Conservation (phyloP, 2,113 vertebrate genomes). For the Noctilio leporinus region DNA sequence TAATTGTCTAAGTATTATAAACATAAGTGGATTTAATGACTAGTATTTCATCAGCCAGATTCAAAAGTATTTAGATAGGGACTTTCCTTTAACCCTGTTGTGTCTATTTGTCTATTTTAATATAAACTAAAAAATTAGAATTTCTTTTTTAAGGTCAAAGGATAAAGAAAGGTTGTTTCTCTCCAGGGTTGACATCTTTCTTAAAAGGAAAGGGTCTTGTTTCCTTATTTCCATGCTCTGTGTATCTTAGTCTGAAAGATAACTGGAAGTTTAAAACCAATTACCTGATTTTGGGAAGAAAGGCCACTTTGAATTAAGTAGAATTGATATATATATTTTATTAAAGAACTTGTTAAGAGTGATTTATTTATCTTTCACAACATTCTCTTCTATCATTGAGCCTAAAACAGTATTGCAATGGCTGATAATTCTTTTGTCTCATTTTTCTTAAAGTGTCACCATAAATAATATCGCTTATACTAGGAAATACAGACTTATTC, state of each 20-base stretch:
- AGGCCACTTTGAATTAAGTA: neutral
- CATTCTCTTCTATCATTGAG: neutral
- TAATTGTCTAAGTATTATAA: neutral
- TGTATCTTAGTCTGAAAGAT: neutral
- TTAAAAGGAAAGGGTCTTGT: neutral
- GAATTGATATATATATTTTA: neutral
- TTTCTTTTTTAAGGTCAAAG: neutral
- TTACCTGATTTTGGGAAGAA: neutral
- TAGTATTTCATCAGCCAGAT: neutral
- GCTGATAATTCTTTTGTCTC: neutral
- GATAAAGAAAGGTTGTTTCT: neutral
- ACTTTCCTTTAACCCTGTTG: neutral
- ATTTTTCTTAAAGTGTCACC: neutral
- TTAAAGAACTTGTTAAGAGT: neutral
- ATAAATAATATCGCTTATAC: neutral
- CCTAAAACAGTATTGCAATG: neutral
- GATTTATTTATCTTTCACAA: neutral
- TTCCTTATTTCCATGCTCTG: neutral
- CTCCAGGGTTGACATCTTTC: neutral
- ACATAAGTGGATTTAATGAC: neutral
- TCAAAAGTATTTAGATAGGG: neutral
- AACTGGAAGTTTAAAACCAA: too few species aligned
- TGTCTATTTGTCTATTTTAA: neutral
- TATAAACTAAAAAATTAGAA: neutral
- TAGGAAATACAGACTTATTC: neutral